A percentile compares a stretch with the other conserved stretches of the same genome.
Evolutionary conservation across 2,113 vertebrate genomes (phyloP).

Genomic region (Apaloderma vittatum): DNA sequence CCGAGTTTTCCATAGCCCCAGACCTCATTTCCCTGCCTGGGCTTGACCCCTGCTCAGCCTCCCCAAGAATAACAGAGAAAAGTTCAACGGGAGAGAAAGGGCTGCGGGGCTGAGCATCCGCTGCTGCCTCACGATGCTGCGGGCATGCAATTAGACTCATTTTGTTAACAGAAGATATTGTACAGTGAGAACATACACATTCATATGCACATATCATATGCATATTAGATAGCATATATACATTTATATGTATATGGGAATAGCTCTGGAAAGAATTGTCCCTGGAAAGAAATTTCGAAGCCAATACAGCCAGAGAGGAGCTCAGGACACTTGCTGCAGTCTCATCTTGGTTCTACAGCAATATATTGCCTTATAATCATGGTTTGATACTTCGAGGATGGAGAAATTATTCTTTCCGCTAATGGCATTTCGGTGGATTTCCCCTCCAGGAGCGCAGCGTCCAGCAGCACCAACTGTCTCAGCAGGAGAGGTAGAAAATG

Average conservation of each 20-base stretch:
- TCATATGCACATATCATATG: neutral
- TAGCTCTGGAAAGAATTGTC: neutral
- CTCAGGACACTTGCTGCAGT: rapidly evolving
- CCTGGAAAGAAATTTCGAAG: neutral
- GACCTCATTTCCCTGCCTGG: constrained; percentile 54
- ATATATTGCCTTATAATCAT: rapidly evolving
- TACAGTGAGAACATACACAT: neutral
- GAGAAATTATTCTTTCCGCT: neutral
- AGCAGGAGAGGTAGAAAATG: neutral
- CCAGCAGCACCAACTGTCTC: neutral
- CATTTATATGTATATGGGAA: neutral
- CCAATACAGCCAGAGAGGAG: rapidly evolving
- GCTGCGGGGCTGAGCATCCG: neutral
- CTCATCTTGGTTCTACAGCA: neutral
- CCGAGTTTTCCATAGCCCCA: constrained; percentile 75
- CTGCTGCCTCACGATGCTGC: neutral
- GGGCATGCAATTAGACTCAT: neutral
- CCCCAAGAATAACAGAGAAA: constrained; percentile 58
- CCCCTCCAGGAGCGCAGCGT: neutral
- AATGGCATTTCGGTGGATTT: neutral
- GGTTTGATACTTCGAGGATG: neutral
- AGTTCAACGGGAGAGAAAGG: constrained; percentile 21
- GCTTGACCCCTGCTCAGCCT: constrained; percentile 63
- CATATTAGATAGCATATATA: neutral
- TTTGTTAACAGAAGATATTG: neutral